Percentiles rank a stretch among this genome's conserved stretches.
Evolutionary conservation across 2,888 invertebrate genomes (phyloP).

Genomic region (Mesochorus sp.): DNA sequence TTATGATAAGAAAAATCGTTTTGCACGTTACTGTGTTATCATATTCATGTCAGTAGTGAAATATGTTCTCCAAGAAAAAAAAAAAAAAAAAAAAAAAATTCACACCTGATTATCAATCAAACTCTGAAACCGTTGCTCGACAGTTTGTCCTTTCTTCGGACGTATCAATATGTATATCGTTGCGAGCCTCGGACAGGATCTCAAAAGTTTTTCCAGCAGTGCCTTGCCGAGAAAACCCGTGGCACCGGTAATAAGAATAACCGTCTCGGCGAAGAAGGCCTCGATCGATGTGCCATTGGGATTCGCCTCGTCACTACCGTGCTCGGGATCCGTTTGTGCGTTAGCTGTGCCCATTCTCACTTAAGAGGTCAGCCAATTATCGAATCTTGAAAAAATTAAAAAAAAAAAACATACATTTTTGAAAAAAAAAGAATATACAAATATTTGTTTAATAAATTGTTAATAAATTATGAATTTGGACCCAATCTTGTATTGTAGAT

Average conservation of each 20-base stretch:
- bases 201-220: constrained; percentile 94
- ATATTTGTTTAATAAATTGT: background rate
- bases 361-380: constrained; percentile 56
- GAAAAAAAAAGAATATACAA: background rate
- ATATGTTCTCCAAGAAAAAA: too few species aligned
- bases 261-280: constrained; percentile 83
- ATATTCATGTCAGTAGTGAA: too few species aligned
- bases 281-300: constrained; percentile 75
- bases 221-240: constrained; percentile 98
- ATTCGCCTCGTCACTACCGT: constrained; percentile 67
- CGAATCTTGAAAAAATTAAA: constrained; percentile 59
- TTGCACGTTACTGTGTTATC: too few species aligned
- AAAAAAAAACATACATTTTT: background rate
- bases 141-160: constrained; percentile 87
- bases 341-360: constrained; percentile 75
- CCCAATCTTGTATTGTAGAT: background rate
- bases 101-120: constrained; percentile 88
- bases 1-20: too few species aligned
- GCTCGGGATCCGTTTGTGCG: constrained; percentile 71
- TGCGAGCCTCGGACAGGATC: constrained; percentile 91
- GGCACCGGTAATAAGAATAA: constrained; percentile 85
- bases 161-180: constrained; percentile 92
- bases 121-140: constrained; percentile 88
- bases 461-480: too few species aligned
- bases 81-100: too few species aligned